phyloP scores from a whole-genome alignment of 2,888 invertebrate genomes.

The Ichneumoninae sp. region DNA sequence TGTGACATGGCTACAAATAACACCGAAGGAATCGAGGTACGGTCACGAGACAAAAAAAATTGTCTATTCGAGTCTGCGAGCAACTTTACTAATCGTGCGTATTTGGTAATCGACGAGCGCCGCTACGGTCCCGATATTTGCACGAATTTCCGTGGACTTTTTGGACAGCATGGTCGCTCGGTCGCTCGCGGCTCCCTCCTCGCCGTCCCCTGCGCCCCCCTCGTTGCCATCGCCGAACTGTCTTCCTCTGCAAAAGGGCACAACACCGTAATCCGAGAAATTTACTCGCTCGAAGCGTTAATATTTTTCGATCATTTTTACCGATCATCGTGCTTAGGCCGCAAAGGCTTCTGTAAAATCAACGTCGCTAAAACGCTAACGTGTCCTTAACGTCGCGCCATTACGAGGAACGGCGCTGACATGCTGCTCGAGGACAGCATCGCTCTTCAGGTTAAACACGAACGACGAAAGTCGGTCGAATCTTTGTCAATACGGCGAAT shows the following conservation, averaged over 20 bases:
- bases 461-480: background rate
- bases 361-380: background rate
- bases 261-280: constrained; percentile 52
- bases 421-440: constrained; percentile 55
- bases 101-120: background rate
- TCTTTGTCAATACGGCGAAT: background rate
- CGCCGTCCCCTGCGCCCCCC: constrained; percentile 32
- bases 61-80: constrained; percentile 22
- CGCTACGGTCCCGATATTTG: background rate
- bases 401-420: constrained; percentile 9
- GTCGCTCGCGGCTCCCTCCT: constrained; percentile 23
- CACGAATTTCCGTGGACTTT: constrained; percentile 12
- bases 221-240: constrained; percentile 21
- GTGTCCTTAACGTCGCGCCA: background rate
- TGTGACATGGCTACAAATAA: constrained; percentile 88
- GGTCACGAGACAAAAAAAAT: constrained; percentile 40
- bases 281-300: background rate
- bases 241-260: constrained; percentile 62
- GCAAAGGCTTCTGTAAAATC: background rate
- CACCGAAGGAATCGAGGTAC: constrained; percentile 87
- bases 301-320: background rate
- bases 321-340: background rate
- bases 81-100: background rate
- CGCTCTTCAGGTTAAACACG: constrained; percentile 53
- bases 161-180: constrained; percentile 81